Evolutionary conservation across 2,797 vertebrate genomes (phyloP), one percentile per base, ranked within the genome.

Genomic region (Halcyon chelicuti): DNA sequence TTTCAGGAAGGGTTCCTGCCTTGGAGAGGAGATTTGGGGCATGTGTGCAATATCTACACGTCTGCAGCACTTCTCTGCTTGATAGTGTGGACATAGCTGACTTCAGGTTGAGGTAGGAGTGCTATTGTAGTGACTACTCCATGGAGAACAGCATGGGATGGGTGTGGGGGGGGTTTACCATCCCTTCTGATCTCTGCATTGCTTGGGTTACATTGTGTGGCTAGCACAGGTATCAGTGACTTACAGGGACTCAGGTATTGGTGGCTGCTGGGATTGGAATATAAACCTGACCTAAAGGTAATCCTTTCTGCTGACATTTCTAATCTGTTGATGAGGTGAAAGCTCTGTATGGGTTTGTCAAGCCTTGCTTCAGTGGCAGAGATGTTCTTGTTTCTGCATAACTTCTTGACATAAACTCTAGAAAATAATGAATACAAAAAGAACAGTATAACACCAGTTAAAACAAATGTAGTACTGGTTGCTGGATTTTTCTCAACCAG

Each of bases 241-340:
- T 40, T 39, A 19, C 5, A 25, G 9, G 39, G 17, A 37, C 12
- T 80, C 0, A 0, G 10, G 2, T 61, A 2, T 6, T 49, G 26
- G 37, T 51, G 29, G 22, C 60, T 75, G 31, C 84, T 65, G 31
- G 47, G 18, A 25, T 54, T 23, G 22, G 20, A 91, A 16, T 14
- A 15, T 67, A 71, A 51, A 49, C 44, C 35, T 80, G 65, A 33
- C n/a, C 22, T 47, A n/a, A 55, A 40, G 25, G 13, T 37, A 39
- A 33, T 55, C 23, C 11, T 47, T 87, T 83, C 78, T 86, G 21
- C 54, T 61, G 54, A 8, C 15, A 25, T 88, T 88, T 82, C 49
- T 84, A 26, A 25, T 57, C 29, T 42, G 13, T 25, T 65, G 25
- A 70, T 86, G 26, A 33, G 42, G 2, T 51, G 29, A 54, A 82